Evolutionary conservation across 2,113 vertebrate species (phyloP).

Genomic region (Tautogolabrus adspersus): DNA sequence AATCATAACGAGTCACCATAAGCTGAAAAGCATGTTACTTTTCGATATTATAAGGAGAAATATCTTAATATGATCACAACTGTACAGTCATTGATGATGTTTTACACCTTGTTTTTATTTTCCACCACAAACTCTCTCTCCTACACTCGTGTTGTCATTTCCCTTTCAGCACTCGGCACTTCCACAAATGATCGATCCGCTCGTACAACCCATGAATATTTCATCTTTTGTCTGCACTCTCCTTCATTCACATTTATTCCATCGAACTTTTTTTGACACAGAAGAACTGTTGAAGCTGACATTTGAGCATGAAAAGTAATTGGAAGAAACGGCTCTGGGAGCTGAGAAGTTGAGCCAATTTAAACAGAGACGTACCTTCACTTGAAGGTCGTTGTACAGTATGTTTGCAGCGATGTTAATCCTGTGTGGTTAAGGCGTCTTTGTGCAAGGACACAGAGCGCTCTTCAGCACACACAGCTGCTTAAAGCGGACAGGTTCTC

Average conservation of each 20-base stretch:
- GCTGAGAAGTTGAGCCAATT: conserved; percentile 14
- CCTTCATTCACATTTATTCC: conserved; percentile 13
- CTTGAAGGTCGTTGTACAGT: conserved; percentile 6
- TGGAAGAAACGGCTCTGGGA: conserved; percentile 8
- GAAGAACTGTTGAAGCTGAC: conserved; percentile 4
- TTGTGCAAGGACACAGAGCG: conserved; percentile 3
- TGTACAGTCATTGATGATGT: not conserved
- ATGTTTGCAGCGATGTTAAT: not conserved
- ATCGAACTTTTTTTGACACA: not conserved
- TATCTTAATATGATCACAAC: not conserved
- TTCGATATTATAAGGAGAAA: not conserved
- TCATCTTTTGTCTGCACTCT: conserved; percentile 5
- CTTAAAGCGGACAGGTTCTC: not conserved
- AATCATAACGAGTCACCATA: not conserved
- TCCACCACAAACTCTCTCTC: not conserved
- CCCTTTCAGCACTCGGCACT: not conserved
- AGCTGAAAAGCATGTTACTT: not conserved
- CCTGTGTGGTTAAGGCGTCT: not conserved
- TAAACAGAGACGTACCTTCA: not conserved
- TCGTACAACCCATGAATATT: conserved; percentile 8
- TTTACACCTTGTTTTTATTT: no score
- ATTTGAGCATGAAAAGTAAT: conserved; percentile 6
- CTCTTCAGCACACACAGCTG: not conserved
- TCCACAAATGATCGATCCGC: not conserved
- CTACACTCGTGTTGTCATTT: not conserved